phyloP scores from a whole-genome alignment of 2,888 invertebrate genomes.

The Mylabris sibirica region DNA sequence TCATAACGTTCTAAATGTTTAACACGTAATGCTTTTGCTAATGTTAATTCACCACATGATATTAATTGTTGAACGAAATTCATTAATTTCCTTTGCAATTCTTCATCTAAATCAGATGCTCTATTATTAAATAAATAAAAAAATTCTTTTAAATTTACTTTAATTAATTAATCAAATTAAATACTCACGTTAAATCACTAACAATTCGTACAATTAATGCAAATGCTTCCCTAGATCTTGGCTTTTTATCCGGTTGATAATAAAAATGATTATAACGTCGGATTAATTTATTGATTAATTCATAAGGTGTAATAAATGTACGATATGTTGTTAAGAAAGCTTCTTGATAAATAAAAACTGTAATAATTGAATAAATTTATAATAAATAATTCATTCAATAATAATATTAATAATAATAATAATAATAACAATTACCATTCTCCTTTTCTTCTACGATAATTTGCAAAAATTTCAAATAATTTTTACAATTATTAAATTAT shows the following conservation, averaged over 20 bases:
- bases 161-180: conserved; percentile 3
- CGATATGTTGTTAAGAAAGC: conserved; percentile 98
- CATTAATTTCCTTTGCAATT: conserved; percentile 82
- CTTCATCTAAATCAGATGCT: conserved; percentile 83
- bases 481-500: background rate
- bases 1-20: conserved; percentile 87
- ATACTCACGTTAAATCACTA: conserved; percentile 93
- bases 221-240: conserved; percentile 85
- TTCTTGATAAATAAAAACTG: conserved; percentile 94
- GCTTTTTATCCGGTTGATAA: conserved; percentile 76
- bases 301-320: conserved; percentile 89
- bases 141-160: no score
- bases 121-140: no score
- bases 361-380: no score
- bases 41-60: conserved; percentile 87
- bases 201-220: conserved; percentile 93
- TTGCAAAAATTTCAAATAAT: background rate
- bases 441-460: conserved; percentile 57
- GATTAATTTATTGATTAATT: conserved; percentile 85
- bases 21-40: conserved; percentile 88
- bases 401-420: conserved; percentile 19
- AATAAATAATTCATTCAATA: conserved; percentile 40
- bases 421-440: conserved; percentile 48
- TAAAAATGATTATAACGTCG: conserved; percentile 79
- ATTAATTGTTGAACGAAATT: conserved; percentile 94